Base-by-base conservation (phyloP, 2,888 invertebrate genomes). In the Parascotia fuliginaria region DNA sequence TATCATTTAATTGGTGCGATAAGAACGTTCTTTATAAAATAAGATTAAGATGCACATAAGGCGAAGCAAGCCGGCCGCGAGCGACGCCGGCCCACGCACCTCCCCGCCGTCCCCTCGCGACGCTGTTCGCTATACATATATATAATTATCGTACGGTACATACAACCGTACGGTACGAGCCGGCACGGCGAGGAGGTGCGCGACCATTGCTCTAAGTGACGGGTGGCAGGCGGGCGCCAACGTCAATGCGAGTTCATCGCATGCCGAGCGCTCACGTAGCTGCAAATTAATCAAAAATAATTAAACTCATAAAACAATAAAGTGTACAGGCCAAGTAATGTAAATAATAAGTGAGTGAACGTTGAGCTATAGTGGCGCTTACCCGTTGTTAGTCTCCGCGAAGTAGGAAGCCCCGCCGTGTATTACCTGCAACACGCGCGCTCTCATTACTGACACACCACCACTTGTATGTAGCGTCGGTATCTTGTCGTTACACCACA, bases 351-450 rank as follows among this genome's bases (percentile, higher is more conserved):
- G 5, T 5, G 19, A 19, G 19, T 2, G 5, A 19, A 19, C 19
- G 19, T 19, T 3, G 3, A 5, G 5, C 19, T 19, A 19, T 5
- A 19, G 4, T 7, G 13, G 15, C 34, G 70, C 71, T 41, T 70
- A 77, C 82, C 78, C 64, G 9, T 56, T 66, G 27, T 40, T 53
- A 1, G 47, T 33, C 0, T 65, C 64, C 3, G 61, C 49, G 44
- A 42, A 55, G 32, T 45, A 50, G 1, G 46, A 34, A 14, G 46
- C 50, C 6, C 56, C 73, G 12, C 84, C 84, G 52, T 84, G 85
- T 12, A 85, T 83, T 0, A 85, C 78, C 84, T 85, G 77, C 13
- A 70, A 73, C 42, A 51, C 2, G 13, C 2, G 19, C 19, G 19
- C 19, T 3, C 5, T 9, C 15, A 33, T 15, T 15, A 14, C 9